phyloP scores from a whole-genome alignment of 2,113 vertebrate species.

The Erythrolamprus reginae region DNA sequence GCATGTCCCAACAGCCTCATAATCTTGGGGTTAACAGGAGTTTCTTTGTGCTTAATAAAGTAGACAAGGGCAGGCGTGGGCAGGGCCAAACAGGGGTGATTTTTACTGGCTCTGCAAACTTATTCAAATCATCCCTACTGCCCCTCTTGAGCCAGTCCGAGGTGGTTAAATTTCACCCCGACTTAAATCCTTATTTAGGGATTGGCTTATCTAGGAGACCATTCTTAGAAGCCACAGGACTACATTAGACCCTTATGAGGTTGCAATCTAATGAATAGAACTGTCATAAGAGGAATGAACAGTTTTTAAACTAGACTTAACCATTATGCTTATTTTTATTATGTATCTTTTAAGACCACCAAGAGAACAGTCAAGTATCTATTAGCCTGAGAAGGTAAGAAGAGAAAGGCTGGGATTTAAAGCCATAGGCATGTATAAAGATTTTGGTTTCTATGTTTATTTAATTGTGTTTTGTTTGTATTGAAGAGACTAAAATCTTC shows the following conservation, averaged over 20 bases:
- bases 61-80: too few relatives aligned
- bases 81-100: too few relatives aligned
- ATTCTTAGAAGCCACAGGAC: not conserved
- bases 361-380: not conserved
- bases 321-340: not conserved
- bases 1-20: too few relatives aligned
- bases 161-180: too few relatives aligned
- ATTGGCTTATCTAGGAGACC: not conserved
- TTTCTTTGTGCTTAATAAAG: too few relatives aligned
- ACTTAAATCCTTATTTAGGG: not conserved
- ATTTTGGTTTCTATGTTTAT: not conserved
- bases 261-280: not conserved
- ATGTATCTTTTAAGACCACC: not conserved
- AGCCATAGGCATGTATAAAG: not conserved
- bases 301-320: not conserved
- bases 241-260: not conserved
- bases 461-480: not conserved
- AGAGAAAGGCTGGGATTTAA: not conserved
- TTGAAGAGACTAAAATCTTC: not conserved
- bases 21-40: too few relatives aligned
- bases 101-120: too few relatives aligned
- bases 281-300: not conserved
- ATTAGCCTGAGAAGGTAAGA: not conserved
- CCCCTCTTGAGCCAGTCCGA: too few relatives aligned
- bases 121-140: too few relatives aligned